Evolutionary conservation across 2,888 invertebrate species (phyloP).

Genomic region (Protophormia terraenovae): DNA sequence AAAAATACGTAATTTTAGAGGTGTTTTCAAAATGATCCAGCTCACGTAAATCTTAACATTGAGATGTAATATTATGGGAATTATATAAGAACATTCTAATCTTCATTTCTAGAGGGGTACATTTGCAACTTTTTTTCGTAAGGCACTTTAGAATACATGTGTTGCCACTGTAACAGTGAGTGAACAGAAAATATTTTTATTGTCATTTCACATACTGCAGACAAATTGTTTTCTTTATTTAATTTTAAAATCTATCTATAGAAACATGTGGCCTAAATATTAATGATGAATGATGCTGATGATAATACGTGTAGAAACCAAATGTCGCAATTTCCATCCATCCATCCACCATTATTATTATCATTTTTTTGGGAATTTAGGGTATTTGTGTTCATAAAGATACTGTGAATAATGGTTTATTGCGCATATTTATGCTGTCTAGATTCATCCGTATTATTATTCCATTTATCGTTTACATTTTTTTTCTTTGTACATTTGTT

Average conservation of each 20-base stretch:
- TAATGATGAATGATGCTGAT: background rate
- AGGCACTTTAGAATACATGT: constrained; percentile 1
- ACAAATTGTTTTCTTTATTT: constrained; percentile 4
- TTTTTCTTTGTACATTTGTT: background rate
- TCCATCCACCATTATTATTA: constrained; percentile 24
- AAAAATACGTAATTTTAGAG: too few species aligned
- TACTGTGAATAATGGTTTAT: constrained; percentile 15
- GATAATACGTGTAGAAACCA: background rate
- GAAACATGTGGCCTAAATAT: constrained; percentile 7
- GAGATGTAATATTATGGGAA: too few species aligned
- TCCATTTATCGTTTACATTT: background rate
- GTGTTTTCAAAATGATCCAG: too few species aligned
- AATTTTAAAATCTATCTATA: background rate
- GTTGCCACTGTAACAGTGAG: constrained; percentile 1
- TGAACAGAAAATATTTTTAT: background rate
- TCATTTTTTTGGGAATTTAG: background rate
- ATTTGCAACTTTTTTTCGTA: too few species aligned
- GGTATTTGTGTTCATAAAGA: background rate
- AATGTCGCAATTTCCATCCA: constrained; percentile 17
- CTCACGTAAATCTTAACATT: too few species aligned
- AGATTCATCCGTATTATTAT: constrained; percentile 27
- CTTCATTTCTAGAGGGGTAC: too few species aligned
- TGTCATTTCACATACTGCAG: background rate
- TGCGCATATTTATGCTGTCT: constrained; percentile 18
- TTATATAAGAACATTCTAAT: too few species aligned